Conservation (phyloP, 23 tunicate species). For the Pegea sp. region DNA sequence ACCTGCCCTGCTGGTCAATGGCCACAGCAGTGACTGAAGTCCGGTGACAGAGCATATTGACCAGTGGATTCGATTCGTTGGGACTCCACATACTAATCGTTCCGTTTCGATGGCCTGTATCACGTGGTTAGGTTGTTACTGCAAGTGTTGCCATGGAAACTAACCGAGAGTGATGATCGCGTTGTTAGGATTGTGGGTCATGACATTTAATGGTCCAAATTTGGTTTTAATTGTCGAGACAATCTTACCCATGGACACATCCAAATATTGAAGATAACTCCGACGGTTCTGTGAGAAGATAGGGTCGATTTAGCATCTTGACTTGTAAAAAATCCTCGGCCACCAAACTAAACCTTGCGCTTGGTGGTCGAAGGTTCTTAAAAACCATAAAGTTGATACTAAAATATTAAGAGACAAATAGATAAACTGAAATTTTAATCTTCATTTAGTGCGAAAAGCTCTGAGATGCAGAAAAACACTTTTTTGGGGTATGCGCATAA, state of each 20-base stretch:
- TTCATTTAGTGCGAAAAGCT: no score
- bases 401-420: no score
- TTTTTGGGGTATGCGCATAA: no score
- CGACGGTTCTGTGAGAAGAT: slow-evolving; percentile 31
- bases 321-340: no score
- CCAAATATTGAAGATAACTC: slow-evolving; percentile 60
- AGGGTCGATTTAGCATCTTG: no score
- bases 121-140: background rate
- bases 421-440: no score
- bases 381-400: no score
- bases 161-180: background rate
- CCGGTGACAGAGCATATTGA: slow-evolving; percentile 67
- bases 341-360: no score
- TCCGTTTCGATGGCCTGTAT: slow-evolving; percentile 65
- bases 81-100: slow-evolving; percentile 73
- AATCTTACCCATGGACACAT: slow-evolving; percentile 55
- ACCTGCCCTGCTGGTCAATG: slow-evolving; percentile 46
- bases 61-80: slow-evolving; percentile 42
- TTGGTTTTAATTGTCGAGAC: slow-evolving; percentile 5
- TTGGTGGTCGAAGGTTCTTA: no score
- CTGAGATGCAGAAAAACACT: no score
- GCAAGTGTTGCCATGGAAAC: no score
- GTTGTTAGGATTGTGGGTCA: background rate
- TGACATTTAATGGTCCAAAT: background rate
- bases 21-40: slow-evolving; percentile 32